A percentile compares a stretch with the other conserved stretches of the same genome.
phyloP scores from a whole-genome alignment of 2,888 invertebrate species.

The Pycnomerus fuliginosus region DNA sequence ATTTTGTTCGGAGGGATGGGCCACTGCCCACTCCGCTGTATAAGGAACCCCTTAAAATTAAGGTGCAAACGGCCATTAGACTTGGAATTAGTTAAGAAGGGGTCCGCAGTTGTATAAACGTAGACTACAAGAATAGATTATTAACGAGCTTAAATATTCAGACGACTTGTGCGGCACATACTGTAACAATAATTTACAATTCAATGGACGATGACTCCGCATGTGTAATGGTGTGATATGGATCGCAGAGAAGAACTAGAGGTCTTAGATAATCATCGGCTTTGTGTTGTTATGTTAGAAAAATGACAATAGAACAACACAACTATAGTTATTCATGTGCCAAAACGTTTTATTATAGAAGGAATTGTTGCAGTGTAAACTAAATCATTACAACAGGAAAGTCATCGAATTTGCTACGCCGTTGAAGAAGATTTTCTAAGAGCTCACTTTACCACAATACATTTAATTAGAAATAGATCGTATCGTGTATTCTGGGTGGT shows the following conservation, averaged over 20 bases:
- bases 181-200: conserved; percentile 48
- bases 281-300: conserved; percentile 16
- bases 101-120: too few species aligned
- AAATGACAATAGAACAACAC: conserved; percentile 20
- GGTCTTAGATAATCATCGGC: conserved; percentile 24
- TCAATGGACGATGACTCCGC: conserved; percentile 45
- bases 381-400: not conserved
- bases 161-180: conserved; percentile 43
- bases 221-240: conserved; percentile 43
- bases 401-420: conserved; percentile 3
- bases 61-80: too few species aligned
- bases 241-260: conserved; percentile 31
- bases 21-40: too few species aligned
- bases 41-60: too few species aligned
- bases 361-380: conserved; percentile 6
- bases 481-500: conserved; percentile 7
- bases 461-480: conserved; percentile 19
- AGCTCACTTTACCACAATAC: conserved; percentile 1
- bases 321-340: conserved; percentile 19
- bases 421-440: conserved; percentile 1
- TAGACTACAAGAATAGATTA: conserved; percentile 30
- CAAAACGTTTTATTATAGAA: conserved; percentile 20
- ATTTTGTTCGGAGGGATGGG: too few species aligned
- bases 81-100: too few species aligned
- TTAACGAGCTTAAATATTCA: conserved; percentile 44